These are phyloP conservation scores for Clarias magur DNA, from an alignment of 2,113 vertebrate species.

Conservation along the genomic window DNA sequence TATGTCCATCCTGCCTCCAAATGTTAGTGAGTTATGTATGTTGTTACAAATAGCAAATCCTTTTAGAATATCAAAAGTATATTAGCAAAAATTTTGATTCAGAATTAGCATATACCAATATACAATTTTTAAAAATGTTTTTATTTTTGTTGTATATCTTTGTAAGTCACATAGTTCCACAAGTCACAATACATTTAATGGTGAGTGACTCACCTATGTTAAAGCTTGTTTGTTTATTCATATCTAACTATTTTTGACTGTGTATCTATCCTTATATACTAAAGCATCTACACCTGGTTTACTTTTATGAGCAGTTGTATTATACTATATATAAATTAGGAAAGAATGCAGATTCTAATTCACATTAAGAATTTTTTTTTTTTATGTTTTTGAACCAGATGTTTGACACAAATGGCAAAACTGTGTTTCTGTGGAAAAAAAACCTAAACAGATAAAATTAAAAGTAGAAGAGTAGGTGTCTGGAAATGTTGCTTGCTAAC, in stretches of 20 bases:
- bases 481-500: not conserved
- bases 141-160: not conserved
- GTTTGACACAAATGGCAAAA: not conserved
- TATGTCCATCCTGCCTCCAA: not conserved
- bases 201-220: not conserved
- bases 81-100: not conserved
- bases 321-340: conserved; percentile 21
- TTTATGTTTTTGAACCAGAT: not conserved
- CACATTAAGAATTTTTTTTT: not conserved
- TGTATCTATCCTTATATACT: not conserved
- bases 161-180: not conserved
- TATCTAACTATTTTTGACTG: not conserved
- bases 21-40: not conserved
- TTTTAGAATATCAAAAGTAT: no score
- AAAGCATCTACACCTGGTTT: not conserved
- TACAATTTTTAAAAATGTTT: not conserved
- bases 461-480: not conserved
- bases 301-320: not conserved
- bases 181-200: not conserved
- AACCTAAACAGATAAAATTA: not conserved
- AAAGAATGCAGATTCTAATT: not conserved
- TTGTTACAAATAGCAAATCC: no score
- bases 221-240: not conserved
- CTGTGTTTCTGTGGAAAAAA: not conserved
- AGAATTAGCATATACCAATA: not conserved